phyloP scores from a whole-genome alignment of 2,113 vertebrate species.

The Pelecanoides urinatrix region DNA sequence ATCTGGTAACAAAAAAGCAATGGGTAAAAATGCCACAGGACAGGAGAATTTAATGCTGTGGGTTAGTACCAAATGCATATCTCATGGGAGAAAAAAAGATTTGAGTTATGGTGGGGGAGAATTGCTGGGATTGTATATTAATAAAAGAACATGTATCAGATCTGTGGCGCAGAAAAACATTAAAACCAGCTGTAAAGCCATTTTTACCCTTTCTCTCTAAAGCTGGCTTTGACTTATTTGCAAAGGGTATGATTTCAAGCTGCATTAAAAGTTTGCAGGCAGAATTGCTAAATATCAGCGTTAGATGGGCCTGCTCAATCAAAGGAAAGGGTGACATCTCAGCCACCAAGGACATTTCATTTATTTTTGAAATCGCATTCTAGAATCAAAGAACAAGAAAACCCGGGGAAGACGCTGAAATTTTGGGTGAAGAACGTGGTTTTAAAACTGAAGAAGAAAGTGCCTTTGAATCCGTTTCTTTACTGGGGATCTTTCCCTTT shows the following conservation, averaged over 20 bases:
- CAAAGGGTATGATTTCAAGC: background rate
- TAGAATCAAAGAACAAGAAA: background rate
- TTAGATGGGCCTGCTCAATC: background rate
- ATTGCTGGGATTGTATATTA: background rate
- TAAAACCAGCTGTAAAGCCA: background rate
- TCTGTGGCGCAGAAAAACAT: background rate
- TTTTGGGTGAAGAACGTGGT: background rate
- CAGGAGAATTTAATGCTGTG: conserved; percentile 41
- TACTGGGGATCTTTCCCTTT: background rate
- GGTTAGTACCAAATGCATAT: conserved; percentile 30
- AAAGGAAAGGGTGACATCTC: background rate
- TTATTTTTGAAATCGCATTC: background rate
- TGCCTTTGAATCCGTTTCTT: background rate
- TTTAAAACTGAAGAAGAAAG: background rate
- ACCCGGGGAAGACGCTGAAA: background rate
- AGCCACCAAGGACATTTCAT: background rate
- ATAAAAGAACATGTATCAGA: background rate
- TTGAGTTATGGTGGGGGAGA: background rate
- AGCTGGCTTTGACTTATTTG: background rate
- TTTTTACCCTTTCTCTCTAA: background rate
- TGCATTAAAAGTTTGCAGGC: background rate
- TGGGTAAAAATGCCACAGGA: conserved; percentile 70
- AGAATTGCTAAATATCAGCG: background rate
- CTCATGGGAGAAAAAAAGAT: background rate
- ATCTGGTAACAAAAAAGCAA: conserved; percentile 63